These are phyloP conservation scores for Apteryx mantelli DNA, from an alignment of 2,113 vertebrate species.

Conservation along the genomic window DNA sequence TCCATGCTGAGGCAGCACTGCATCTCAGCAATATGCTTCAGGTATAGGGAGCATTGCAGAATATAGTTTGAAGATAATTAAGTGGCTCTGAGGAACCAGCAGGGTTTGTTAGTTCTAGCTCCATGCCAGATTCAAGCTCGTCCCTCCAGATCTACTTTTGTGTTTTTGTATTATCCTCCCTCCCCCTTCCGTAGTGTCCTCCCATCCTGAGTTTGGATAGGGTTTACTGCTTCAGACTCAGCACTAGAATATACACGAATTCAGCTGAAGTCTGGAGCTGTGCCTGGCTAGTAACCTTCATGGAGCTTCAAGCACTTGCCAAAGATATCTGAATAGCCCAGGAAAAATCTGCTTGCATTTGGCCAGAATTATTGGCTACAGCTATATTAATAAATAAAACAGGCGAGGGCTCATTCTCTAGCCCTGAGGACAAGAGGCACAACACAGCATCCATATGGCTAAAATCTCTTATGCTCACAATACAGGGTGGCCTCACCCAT, in stretches of 20 bases:
- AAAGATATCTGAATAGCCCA: conserved; percentile 17
- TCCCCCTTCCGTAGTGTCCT: background rate
- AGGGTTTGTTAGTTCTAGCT: background rate
- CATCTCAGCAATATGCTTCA: background rate
- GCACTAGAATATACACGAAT: background rate
- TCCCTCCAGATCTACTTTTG: background rate
- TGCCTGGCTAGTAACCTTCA: background rate
- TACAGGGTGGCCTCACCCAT: conserved; percentile 42
- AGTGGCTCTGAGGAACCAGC: background rate
- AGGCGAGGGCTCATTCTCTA: background rate
- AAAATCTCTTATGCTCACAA: conserved; percentile 30
- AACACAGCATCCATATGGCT: conserved; percentile 16
- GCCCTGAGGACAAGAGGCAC: conserved; percentile 23
- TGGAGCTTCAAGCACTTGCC: conserved; percentile 17
- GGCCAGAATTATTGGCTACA: conserved; percentile 42
- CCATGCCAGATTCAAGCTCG: background rate
- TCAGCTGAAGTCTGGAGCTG: conserved; percentile 8
- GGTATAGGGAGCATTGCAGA: background rate
- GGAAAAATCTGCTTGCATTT: conserved; percentile 52
- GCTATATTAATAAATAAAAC: conserved; percentile 48
- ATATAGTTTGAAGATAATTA: background rate
- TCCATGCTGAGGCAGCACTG: background rate
- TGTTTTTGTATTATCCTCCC: background rate
- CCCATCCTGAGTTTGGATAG: background rate
- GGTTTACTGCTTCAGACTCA: conserved; percentile 5